Base-by-base conservation (phyloP, 2,797 vertebrate genomes). In the Sebastolobus altivelis region DNA sequence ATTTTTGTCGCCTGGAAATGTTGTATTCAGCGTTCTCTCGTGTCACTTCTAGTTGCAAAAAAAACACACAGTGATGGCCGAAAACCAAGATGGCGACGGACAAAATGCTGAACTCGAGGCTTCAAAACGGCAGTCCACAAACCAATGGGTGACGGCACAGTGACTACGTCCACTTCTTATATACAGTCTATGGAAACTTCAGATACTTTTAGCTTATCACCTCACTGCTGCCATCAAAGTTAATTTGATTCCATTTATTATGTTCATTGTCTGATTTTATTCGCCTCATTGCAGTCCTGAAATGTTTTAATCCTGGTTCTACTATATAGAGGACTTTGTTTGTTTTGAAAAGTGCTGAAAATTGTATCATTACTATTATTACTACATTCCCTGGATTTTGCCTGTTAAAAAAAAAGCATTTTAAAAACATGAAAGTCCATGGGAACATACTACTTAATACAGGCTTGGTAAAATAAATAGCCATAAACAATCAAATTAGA, bases 271-370 rank as follows among this genome's bases (percentile, higher is more conserved):
- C n/a, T 8, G 22, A 20, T 69, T 59, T 31, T 6, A 43, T 29
- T 29, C 16, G 37, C 22, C 35, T 59, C 25, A n/a, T 20, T 59
- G 16, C 22, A 31, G 25, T 29, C 37, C 7, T 43, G 4, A 0
- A 60, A 46, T 72, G 56, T 72, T 33, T 4, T 14, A 1, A 22
- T 43, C 25, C 16, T 25, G 9, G 13, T 70, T 33, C 8, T 35
- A 49, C 31, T 0, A 18, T 25, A 5, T 38, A 6, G 11, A 29
- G 37, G 37, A 59, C 35, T 20, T 10, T 10, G 31, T 9, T 11
- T 70, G 27, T 60, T 59, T 71, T 43, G 7, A 71, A 9, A 56
- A 40, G 37, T 43, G 25, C 37, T 71, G 16, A 59, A 40, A 71
- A 71, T 10, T 5, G 14, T 14, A 13, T 58, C 37, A 7, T 27